Evolutionary conservation across 2,888 invertebrate species (phyloP).

Genomic region (Hymenopus coronatus): DNA sequence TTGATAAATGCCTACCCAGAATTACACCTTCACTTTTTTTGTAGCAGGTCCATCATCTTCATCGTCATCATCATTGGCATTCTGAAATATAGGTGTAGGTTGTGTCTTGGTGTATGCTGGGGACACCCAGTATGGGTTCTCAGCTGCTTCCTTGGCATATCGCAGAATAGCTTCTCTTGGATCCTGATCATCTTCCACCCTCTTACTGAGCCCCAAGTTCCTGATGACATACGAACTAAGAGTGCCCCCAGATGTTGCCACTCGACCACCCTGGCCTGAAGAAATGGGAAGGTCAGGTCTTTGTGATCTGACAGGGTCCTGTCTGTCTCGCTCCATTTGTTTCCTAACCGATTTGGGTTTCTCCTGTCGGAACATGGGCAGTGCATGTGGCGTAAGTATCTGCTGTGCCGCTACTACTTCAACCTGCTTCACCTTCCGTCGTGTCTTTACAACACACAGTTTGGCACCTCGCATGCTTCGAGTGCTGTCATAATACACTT

Average conservation of each 20-base stretch:
- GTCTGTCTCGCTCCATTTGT: constrained; percentile 84
- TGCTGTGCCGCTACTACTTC: constrained; percentile 88
- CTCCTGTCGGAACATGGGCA: constrained; percentile 93
- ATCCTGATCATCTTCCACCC: constrained; percentile 84
- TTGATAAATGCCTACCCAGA: neutral
- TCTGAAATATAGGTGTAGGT: constrained; percentile 76
- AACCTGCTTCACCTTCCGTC: constrained; percentile 73
- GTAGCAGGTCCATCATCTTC: constrained; percentile 39
- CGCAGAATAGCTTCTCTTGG: constrained; percentile 93
- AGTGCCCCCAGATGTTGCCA: constrained; percentile 93
- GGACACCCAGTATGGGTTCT: constrained; percentile 96
- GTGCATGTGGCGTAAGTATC: constrained; percentile 93
- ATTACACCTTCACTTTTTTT: constrained; percentile 28
- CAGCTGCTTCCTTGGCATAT: constrained; percentile 91
- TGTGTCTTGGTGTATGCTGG: constrained; percentile 90
- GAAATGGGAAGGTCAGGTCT: constrained; percentile 85
- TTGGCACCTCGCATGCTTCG: constrained; percentile 88
- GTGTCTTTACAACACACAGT: constrained; percentile 78
- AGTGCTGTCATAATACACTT: constrained; percentile 86
- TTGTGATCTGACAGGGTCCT: constrained; percentile 80
- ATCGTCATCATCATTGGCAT: constrained; percentile 49
- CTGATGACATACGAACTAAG: constrained; percentile 94
- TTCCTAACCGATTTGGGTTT: constrained; percentile 84
- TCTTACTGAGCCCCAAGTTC: constrained; percentile 88
- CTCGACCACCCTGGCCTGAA: constrained; percentile 87